Base-by-base conservation (phyloP, 2,113 vertebrate genomes). In the Tyrannus savana region DNA sequence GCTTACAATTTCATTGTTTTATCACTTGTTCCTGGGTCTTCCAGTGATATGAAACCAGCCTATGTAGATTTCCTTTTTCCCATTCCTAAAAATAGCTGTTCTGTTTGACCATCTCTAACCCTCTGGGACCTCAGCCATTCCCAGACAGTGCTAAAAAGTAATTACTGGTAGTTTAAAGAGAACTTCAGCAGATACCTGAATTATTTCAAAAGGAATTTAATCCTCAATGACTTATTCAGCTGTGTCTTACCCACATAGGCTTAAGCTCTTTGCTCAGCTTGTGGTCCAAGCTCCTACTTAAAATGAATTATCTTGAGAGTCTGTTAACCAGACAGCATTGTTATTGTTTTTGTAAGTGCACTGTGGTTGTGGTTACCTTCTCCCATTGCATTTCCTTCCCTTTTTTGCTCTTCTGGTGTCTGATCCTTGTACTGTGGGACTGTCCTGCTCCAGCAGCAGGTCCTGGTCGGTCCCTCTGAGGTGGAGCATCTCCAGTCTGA, bases 181-280 rank as follows among this genome's bases (percentile, higher is more conserved):
- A 74, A 81, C 19, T 62, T 31, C 27, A 58, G 64, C 27, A 68
- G 53, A 23, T 52, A 63, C 9, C 62, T 56, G 28, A 79, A 82
- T n/a, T 46, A 35, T 64, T 95, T 87, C 6, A 92, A 56, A 85
- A 60, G 23, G 52, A 72, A 76, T 87, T 17, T 76, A 79, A 47
- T 82, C 66, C 53, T 44, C 27, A 22, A n/a, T 85, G 24, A 56
- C 3, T 83, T 47, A 6, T 2, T 63, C 39, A 63, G 6, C 19
- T 75, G 2, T 30, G 3, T 62, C 19, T 49, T 39, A 17, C 27
- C 39, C 25, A 8, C 0, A 0, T 2, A 25, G 28, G 21, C 27
- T 62, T 78, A 59, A 91, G 25, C 56, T 55, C 41, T 44, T 55
- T 73, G 53, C 47, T 93, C 56, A 33, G 44, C 31, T 27, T 72